Conservation (phyloP, 2,797 vertebrate genomes). For the Enteromius argenteus region DNA sequence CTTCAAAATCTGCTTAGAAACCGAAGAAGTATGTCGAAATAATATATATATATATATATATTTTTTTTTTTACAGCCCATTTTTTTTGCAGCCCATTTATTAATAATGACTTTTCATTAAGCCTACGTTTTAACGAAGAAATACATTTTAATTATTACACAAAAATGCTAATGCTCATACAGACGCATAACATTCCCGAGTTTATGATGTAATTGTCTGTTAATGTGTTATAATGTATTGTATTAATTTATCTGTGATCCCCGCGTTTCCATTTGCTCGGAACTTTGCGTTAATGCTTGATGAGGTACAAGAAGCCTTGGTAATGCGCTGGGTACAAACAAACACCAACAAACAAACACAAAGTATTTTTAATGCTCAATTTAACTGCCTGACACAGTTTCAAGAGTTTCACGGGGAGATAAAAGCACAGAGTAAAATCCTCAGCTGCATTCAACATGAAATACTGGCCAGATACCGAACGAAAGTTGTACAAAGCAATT, state of each 20-base stretch:
- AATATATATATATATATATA: not conserved
- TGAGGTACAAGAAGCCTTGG: conserved; percentile 33
- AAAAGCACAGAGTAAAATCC: not conserved
- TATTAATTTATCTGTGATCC: conserved; percentile 4
- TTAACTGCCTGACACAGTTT: conserved; percentile 47
- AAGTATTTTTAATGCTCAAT: conserved; percentile 46
- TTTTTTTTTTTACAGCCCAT: too few species aligned
- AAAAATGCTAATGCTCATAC: not conserved
- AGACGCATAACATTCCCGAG: not conserved
- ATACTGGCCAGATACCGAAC: not conserved
- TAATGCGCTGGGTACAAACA: conserved; percentile 51
- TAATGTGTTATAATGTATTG: not conserved
- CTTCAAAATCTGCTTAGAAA: not conserved
- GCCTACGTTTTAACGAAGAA: not conserved
- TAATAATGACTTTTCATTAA: not conserved
- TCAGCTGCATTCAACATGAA: conserved; percentile 13
- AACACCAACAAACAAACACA: conserved; percentile 54
- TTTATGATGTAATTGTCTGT: not conserved
- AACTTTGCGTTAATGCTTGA: conserved; percentile 26
- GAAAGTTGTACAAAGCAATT: not conserved
- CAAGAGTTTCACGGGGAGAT: conserved; percentile 27
- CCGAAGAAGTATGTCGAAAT: too few species aligned
- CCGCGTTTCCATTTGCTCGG: not conserved
- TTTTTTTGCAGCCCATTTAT: not conserved
- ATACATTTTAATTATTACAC: not conserved